Evolutionary conservation across 2,113 vertebrate genomes (phyloP), one percentile per base, ranked within the genome.

Genomic region (Megaceryle torquata): DNA sequence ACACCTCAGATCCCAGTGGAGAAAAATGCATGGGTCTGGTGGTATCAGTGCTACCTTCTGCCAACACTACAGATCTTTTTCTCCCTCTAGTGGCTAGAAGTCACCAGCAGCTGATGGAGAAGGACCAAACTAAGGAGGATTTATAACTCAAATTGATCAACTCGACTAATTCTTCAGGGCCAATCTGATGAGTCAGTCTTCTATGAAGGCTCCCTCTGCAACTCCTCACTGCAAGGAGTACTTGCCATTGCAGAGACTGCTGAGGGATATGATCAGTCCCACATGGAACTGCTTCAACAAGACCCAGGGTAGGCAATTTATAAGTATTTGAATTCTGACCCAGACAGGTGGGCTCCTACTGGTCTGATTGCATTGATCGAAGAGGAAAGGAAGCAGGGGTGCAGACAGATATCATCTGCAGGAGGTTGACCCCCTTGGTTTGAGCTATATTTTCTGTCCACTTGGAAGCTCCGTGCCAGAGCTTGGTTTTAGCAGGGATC

Each of bases 81-180:
- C 95, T 76, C 93, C 95, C 95, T 94, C 95, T 96, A 95, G 95
- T 93, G 96, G 93, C 76, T 84, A 80, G 21, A 93, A 10, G 7
- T 37, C 82, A 67, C 48, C 18, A 3, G 24, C 1, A 67, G 82
- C 51, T 86, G 57, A 39, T 0, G 13, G 83, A 48, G 39, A 28
- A 57, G 44, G 48, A 87, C 14, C 16, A 35, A 43, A 44, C 13
- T 2, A 21, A 63, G 0, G 2, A 85, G 24, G 43, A 87, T 33
- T 21, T 79, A 6, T 35, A 75, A 43, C 10, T 29, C 56, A 37
- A 39, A 35, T 2, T 7, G 22, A 76, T 41, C 44, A 69, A 10
- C 20, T 82, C 0, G 0, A 69, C 44, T 29, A 56, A 14, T 5
- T 88, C 54, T 67, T 85, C 44, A 37, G 29, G 29, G 37, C 24